These are phyloP conservation scores for Neomonachus schauinslandi DNA, from an alignment of 2,113 vertebrate genomes.

Conservation along the genomic window DNA sequence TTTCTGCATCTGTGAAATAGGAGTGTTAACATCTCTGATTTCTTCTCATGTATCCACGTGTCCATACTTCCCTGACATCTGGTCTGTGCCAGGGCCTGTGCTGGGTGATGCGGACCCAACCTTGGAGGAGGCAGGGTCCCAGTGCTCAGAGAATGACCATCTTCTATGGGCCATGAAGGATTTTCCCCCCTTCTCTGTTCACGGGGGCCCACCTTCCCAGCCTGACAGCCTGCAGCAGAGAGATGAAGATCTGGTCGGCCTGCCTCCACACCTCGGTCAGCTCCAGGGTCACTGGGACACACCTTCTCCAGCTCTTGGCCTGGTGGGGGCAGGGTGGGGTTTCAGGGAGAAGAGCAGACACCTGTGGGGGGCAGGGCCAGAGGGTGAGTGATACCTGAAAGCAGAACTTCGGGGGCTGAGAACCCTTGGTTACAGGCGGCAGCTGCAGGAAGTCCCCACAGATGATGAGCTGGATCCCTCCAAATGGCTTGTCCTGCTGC, in stretches of 20 bases:
- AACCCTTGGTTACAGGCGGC: conserved; percentile 93
- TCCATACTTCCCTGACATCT: neutral
- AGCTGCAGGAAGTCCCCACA: conserved; percentile 99
- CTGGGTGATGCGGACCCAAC: neutral
- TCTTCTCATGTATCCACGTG: neutral
- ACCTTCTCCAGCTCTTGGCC: conserved; percentile 95
- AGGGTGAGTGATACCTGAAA: conserved; percentile 91
- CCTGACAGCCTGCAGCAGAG: conserved; percentile 92
- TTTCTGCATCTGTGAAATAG: conserved; percentile 13
- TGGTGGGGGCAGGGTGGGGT: conserved; percentile 64
- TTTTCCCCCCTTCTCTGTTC: neutral
- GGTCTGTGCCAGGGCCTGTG: neutral
- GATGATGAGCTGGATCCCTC: conserved; percentile 97
- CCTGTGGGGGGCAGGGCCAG: too few relatives aligned
- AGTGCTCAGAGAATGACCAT: neutral
- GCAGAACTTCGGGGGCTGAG: conserved; percentile 92
- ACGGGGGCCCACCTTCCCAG: conserved; percentile 91
- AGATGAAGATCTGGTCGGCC: conserved; percentile 93
- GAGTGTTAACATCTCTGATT: neutral
- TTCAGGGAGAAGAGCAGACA: neutral
- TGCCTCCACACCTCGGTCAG: conserved; percentile 94
- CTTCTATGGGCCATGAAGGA: neutral
- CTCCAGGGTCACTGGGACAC: conserved; percentile 96
- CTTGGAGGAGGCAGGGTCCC: neutral
- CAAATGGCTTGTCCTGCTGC: conserved; percentile 93